A percentile compares a stretch with the other conserved stretches of the same genome.
Conservation (phyloP, 2,797 vertebrate species). For the Crocodylus rhombifer region DNA sequence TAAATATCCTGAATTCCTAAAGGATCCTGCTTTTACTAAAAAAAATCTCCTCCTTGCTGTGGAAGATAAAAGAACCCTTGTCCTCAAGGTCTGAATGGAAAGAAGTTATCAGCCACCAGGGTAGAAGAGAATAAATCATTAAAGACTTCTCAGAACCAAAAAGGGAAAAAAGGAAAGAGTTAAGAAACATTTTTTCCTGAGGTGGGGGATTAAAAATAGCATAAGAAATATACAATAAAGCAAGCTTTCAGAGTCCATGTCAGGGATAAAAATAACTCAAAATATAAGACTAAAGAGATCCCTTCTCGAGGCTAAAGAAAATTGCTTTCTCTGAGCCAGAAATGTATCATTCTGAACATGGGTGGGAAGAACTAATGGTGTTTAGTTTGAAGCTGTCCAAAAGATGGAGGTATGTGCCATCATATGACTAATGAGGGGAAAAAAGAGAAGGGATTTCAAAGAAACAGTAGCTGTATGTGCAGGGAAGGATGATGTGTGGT, state of each 20-base stretch:
- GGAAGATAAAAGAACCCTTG: constrained; percentile 51
- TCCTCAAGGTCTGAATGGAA: constrained; percentile 43
- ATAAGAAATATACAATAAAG: constrained; percentile 16
- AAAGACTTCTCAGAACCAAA: constrained; percentile 19
- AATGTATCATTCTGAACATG: constrained; percentile 13
- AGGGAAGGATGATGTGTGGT: neutral
- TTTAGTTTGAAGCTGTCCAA: constrained; percentile 44
- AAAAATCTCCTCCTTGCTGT: neutral
- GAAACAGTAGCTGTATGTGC: neutral
- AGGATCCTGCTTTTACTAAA: constrained; percentile 24
- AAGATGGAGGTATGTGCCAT: constrained; percentile 39
- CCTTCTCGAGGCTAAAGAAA: constrained; percentile 55
- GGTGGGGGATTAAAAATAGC: neutral
- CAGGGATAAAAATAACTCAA: constrained; percentile 44
- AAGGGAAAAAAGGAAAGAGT: constrained; percentile 15
- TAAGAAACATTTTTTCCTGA: neutral
- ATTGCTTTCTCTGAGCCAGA: constrained; percentile 29
- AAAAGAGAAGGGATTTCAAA: neutral
- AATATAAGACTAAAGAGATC: constrained; percentile 39
- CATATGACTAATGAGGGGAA: constrained; percentile 32
- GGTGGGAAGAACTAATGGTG: constrained; percentile 45
- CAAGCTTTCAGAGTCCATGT: constrained; percentile 29
- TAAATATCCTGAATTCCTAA: constrained; percentile 39
- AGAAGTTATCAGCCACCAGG: constrained; percentile 53
- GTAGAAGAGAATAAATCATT: constrained; percentile 62